Base-by-base conservation (phyloP, 2,888 invertebrate species). In the Idaea aversata region DNA sequence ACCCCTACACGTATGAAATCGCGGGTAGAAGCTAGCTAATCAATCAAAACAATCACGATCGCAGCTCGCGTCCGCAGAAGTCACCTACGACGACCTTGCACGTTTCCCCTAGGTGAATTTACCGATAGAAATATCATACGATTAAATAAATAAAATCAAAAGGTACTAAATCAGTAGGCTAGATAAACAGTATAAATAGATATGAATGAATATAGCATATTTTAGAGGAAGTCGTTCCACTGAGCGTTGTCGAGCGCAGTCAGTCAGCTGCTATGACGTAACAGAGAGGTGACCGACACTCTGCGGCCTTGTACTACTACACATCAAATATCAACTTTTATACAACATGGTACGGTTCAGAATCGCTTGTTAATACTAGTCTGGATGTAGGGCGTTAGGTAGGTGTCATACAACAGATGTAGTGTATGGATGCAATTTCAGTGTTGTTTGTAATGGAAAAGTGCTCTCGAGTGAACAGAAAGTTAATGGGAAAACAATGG, bases 251-350 rank as follows among this genome's bases (percentile, higher is more conserved):
- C 3, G 13, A 47, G 36, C 10, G 6, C 6, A 36, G 36, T 47
- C 47, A 13, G 47, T 47, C 60, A 63, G 57, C 61, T 59, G 7
- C 36, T 60, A 61, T 15, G 66, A 69, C 72, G 75, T 75, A 75
- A 63, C 61, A 57, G 47, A 57, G 47, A 61, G 62, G 36, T 47
- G 47, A 5, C 47, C 15, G 15, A 35, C 34, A 35, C 47, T 47
- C 47, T 0, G 10, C 47, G 47, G 47, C 47, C 47, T 47, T 47
- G 47, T 47, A 10, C 5, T 10, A 47, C 13, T 47, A 13, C 47
- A 10, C 47, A 47, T 5, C 10, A 47, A 47, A 47, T 6, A 47
- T 0, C 47, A 47, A 5, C 10, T 10, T 47, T 10, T 10, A 4
- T 10, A 10, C 47, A 47, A 13, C 7, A 47, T 7, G 3, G 2